Conservation (phyloP, 2,113 vertebrate genomes). For the Lepisosteus osseus region DNA sequence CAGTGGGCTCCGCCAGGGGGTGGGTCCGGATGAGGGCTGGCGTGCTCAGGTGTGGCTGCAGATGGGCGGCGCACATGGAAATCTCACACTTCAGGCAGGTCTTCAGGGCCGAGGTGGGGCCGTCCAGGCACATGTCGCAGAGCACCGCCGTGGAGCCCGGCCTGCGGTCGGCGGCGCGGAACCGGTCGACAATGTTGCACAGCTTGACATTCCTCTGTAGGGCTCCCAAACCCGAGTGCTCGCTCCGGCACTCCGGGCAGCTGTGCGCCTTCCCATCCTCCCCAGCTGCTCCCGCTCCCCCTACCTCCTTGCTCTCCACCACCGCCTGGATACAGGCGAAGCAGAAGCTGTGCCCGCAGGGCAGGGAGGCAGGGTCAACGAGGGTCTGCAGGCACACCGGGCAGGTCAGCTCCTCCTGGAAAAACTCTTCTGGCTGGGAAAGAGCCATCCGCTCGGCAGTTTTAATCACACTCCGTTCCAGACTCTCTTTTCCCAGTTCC, state of each 20-base stretch:
- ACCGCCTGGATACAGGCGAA: slow-evolving; percentile 2
- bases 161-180: slow-evolving; percentile 12
- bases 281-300: too few relatives aligned
- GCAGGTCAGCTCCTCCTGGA: slow-evolving; percentile 7
- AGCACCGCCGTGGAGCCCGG: neutral
- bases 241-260: slow-evolving; percentile 38
- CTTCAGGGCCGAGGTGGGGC: slow-evolving; percentile 45
- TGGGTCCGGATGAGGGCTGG: slow-evolving; percentile 54
- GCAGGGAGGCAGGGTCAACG: slow-evolving; percentile 17
- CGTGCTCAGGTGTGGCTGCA: slow-evolving; percentile 53
- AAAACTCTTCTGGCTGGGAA: too few relatives aligned
- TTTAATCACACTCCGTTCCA: too few relatives aligned
- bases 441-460: too few relatives aligned
- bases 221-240: slow-evolving; percentile 24
- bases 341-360: slow-evolving; percentile 29
- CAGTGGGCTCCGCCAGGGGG: slow-evolving; percentile 50
- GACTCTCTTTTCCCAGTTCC: too few relatives aligned
- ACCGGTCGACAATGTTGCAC: slow-evolving; percentile 53
- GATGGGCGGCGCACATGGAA: slow-evolving; percentile 62
- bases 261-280: too few relatives aligned
- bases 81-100: slow-evolving; percentile 64
- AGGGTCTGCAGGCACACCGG: slow-evolving; percentile 17
- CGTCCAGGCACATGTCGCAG: slow-evolving; percentile 57
- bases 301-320: neutral
- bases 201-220: slow-evolving; percentile 67